Evolutionary conservation across 2,113 vertebrate genomes (phyloP).

Genomic region (Myotis davidii): DNA sequence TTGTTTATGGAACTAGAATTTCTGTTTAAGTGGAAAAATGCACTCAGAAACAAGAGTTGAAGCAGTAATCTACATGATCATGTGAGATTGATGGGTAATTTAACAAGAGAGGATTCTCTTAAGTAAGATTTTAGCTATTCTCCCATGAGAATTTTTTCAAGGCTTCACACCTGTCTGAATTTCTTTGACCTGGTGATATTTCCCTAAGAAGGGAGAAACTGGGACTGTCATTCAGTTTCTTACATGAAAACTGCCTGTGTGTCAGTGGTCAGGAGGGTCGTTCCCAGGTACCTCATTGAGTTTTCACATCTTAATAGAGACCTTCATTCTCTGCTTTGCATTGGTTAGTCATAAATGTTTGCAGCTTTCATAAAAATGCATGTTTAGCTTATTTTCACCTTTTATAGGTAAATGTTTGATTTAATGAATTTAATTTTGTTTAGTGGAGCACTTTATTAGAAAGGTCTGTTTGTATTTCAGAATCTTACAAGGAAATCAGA

Average conservation of each 20-base stretch:
- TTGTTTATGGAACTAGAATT: conserved; percentile 40
- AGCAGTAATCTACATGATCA: background rate
- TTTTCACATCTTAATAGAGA: background rate
- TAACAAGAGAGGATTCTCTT: background rate
- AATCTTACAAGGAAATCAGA: conserved; percentile 90
- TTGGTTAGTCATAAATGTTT: conserved; percentile 35
- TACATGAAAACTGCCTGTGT: background rate
- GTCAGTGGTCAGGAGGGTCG: background rate
- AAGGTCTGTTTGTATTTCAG: conserved; percentile 83
- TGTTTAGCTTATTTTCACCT: conserved; percentile 45
- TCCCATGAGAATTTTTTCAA: conserved; percentile 6
- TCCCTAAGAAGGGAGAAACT: conserved; percentile 29
- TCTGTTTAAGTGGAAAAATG: conserved; percentile 25
- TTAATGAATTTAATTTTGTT: conserved; percentile 68
- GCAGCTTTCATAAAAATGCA: conserved; percentile 44
- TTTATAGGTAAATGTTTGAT: conserved; percentile 55
- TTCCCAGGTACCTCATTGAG: background rate
- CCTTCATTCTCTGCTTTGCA: background rate
- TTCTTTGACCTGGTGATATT: conserved; percentile 16
- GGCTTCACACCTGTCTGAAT: background rate
- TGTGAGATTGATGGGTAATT: background rate
- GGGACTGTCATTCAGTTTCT: background rate
- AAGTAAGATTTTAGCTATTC: conserved; percentile 33
- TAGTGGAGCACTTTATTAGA: conserved; percentile 45
- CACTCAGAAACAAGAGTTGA: background rate